These are phyloP conservation scores for Margaritifera margaritifera DNA, from an alignment of 2,888 invertebrate genomes.

Conservation along the genomic window DNA sequence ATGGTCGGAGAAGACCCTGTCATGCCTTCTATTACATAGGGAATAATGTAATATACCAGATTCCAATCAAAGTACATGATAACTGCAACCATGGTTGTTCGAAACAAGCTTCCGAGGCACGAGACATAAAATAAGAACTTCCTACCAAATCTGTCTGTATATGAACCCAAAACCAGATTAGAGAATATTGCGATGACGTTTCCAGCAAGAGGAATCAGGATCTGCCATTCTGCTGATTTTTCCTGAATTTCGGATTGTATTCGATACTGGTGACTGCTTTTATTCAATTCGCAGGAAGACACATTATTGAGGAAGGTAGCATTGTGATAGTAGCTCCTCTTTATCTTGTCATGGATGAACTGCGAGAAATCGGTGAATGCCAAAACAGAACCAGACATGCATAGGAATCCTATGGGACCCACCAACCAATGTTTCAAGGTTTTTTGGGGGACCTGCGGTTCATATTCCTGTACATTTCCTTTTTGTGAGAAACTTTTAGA, in stretches of 20 bases:
- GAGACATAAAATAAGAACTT: constrained; percentile 33
- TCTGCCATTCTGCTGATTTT: constrained; percentile 27
- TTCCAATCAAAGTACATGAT: constrained; percentile 30
- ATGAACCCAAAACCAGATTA: constrained; percentile 32
- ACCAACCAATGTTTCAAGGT: constrained; percentile 9
- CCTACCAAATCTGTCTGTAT: constrained; percentile 38
- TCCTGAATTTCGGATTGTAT: constrained; percentile 28
- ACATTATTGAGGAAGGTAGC: constrained; percentile 10
- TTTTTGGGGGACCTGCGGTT: no score
- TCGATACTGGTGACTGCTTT: constrained; percentile 4
- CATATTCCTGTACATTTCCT: no score
- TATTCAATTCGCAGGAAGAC: constrained; percentile 19
- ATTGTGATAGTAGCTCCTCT: constrained; percentile 22
- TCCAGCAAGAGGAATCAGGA: constrained; percentile 27
- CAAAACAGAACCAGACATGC: constrained; percentile 15
- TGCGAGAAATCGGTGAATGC: constrained; percentile 20
- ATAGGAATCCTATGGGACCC: constrained; percentile 20
- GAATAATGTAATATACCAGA: constrained; percentile 23
- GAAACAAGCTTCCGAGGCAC: constrained; percentile 24
- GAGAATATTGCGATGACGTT: constrained; percentile 25
- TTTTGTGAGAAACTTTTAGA: no score
- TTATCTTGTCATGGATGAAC: constrained; percentile 23
- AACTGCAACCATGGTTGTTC: constrained; percentile 16
- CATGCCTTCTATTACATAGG: constrained; percentile 34
- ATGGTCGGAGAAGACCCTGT: constrained; percentile 33